A percentile compares a stretch with the other conserved stretches of the same genome.
phyloP scores from a whole-genome alignment of 1,140 invertebrate species.

The Drosophila athabasca region DNA sequence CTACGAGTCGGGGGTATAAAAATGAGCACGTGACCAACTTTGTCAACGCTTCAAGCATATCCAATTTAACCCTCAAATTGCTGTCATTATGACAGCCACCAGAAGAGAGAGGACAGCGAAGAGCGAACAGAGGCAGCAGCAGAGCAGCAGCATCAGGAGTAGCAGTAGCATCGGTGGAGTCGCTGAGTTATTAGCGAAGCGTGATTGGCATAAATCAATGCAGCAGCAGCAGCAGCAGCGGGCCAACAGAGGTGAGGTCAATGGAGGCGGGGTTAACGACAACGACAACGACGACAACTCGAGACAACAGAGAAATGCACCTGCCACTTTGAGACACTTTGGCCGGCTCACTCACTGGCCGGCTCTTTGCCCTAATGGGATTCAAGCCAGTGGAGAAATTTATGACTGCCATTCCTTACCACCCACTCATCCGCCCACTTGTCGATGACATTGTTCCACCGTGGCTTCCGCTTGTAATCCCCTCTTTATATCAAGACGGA shows the following conservation, averaged over 20 bases:
- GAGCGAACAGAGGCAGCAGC: slow-evolving; percentile 4
- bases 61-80: slow-evolving; percentile 81
- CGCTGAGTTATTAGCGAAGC: slow-evolving; percentile 79
- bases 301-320: slow-evolving; percentile 37
- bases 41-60: slow-evolving; percentile 74
- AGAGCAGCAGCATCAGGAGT: slow-evolving; percentile 7
- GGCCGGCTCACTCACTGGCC: slow-evolving; percentile 21
- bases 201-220: slow-evolving; percentile 83
- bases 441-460: slow-evolving; percentile 46
- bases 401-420: slow-evolving; percentile 42
- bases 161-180: slow-evolving; percentile 27
- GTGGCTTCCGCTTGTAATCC: slow-evolving; percentile 39
- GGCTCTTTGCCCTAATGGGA: slow-evolving; percentile 32
- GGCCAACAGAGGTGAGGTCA: not conserved
- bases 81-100: slow-evolving; percentile 74
- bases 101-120: slow-evolving; percentile 4
- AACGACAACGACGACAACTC: not conserved
- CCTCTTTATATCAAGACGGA: slow-evolving; percentile 53
- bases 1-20: slow-evolving; percentile 8
- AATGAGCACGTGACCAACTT: slow-evolving; percentile 70
- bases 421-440: slow-evolving; percentile 20
- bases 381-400: slow-evolving; percentile 40
- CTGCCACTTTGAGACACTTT: slow-evolving; percentile 43
- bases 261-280: slow-evolving; percentile 2
- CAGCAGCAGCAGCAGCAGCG: slow-evolving; percentile 12